These are phyloP conservation scores for Hyperoodon ampullatus DNA, from an alignment of 2,113 vertebrate species.

Conservation along the genomic window DNA sequence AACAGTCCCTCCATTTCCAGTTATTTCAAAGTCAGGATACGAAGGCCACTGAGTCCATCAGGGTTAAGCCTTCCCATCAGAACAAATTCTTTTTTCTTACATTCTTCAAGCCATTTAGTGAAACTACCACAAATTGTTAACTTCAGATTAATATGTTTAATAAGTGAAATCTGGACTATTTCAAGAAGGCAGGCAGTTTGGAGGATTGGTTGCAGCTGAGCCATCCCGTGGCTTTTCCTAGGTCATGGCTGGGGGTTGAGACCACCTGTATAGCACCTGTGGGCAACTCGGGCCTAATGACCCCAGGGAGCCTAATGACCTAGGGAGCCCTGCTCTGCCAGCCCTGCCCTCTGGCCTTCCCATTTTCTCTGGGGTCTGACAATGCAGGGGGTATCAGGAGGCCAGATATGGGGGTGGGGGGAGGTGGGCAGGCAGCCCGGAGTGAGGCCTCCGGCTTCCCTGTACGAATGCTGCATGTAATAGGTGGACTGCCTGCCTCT, in stretches of 20 bases:
- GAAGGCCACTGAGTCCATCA: conserved; percentile 9
- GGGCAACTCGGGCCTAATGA: conserved; percentile 63
- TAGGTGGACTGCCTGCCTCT: background rate
- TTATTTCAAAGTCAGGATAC: conserved; percentile 59
- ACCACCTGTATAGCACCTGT: conserved; percentile 81
- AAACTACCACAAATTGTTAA: conserved; percentile 62
- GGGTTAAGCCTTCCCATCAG: conserved; percentile 3
- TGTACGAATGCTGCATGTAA: background rate
- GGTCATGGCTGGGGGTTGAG: conserved; percentile 27
- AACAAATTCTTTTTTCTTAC: conserved; percentile 37
- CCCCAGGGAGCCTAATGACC: background rate
- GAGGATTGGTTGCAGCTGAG: background rate
- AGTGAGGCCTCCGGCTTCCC: background rate
- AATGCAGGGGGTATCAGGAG: background rate
- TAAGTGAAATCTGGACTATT: conserved; percentile 67
- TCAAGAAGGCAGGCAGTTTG: conserved; percentile 43
- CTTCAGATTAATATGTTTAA: conserved; percentile 75
- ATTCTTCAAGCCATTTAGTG: conserved; percentile 35
- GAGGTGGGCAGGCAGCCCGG: too few species aligned
- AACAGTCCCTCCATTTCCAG: background rate
- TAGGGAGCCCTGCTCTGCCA: background rate
- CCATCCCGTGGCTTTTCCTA: conserved; percentile 34
- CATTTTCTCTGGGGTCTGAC: conserved; percentile 17
- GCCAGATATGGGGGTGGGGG: background rate
- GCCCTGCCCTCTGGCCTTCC: background rate